Percentiles rank a stretch among this genome's conserved stretches.
phyloP scores from a whole-genome alignment of 92 coral and sea anemone genomes.

The Epizoanthus illoricatus region DNA sequence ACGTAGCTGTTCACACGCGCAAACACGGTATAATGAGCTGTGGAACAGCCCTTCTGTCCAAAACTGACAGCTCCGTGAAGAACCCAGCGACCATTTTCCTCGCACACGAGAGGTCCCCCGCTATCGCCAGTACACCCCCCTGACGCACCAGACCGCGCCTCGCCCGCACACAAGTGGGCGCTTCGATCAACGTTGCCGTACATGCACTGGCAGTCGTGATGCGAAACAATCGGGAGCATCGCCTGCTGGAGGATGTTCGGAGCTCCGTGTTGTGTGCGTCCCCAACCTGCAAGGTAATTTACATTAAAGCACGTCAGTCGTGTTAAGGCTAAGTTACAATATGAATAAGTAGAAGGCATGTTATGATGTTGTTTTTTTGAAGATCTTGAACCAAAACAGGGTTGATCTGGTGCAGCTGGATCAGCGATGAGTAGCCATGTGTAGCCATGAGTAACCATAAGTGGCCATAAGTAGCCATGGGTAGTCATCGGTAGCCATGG shows the following conservation, averaged over 20 bases:
- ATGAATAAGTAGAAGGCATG: no score
- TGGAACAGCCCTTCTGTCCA: conserved; percentile 51
- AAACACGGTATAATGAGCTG: conserved; percentile 66
- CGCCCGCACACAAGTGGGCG: conserved; percentile 71
- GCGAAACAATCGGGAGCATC: conserved; percentile 58
- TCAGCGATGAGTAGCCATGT: no score
- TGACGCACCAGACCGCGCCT: conserved; percentile 66
- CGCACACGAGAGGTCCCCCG: conserved; percentile 68
- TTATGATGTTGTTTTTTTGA: no score
- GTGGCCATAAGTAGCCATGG: no score
- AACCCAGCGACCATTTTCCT: no score
- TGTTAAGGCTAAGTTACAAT: no score
- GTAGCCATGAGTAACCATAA: no score
- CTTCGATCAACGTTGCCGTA: conserved; percentile 43
- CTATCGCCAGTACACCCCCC: conserved; percentile 82
- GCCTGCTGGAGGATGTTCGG: conserved; percentile 71
- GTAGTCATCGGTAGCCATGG: no score
- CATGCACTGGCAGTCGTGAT: conserved; percentile 38
- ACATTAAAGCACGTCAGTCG: no score
- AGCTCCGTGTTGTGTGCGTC: conserved; percentile 54
- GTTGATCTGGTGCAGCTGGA: no score
- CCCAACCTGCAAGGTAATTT: conserved; percentile 58
- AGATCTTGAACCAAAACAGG: no score
- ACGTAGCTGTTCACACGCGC: conserved; percentile 23
- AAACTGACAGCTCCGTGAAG: no score